These are phyloP conservation scores for Saxidomus purpurata DNA, from an alignment of 1,140 invertebrate species.

Conservation along the genomic window DNA sequence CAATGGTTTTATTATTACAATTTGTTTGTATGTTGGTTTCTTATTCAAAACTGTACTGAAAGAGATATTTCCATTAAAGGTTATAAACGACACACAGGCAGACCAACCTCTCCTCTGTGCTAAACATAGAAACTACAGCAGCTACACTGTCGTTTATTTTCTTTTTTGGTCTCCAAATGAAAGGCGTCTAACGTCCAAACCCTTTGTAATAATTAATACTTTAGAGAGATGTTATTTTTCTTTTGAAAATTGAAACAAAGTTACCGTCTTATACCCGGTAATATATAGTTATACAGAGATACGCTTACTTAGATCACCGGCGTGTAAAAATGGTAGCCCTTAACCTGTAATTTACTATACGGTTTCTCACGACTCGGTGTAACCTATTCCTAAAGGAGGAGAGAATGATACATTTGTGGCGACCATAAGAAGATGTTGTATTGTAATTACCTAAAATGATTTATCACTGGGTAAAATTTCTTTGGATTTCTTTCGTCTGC, in stretches of 20 bases:
- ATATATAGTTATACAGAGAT: neutral
- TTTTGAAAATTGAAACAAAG: slow-evolving; percentile 25
- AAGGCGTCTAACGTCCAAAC: neutral
- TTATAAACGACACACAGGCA: too few relatives aligned
- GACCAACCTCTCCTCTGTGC: too few relatives aligned
- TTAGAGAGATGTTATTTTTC: neutral
- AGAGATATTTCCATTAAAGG: too few relatives aligned
- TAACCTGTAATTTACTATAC: slow-evolving; percentile 9
- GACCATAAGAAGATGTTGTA: neutral
- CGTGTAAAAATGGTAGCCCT: neutral
- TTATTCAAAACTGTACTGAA: too few relatives aligned
- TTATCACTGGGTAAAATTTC: neutral
- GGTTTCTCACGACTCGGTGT: neutral
- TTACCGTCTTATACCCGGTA: neutral
- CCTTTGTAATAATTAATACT: neutral
- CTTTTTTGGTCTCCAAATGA: neutral
- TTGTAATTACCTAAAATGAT: neutral
- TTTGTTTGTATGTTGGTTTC: too few relatives aligned
- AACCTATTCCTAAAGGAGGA: neutral
- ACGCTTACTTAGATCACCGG: neutral
- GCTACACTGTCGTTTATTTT: too few relatives aligned
- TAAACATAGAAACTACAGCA: too few relatives aligned
- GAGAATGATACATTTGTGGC: neutral
- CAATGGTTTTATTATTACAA: too few relatives aligned
- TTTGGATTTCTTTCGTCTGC: too few relatives aligned